Base-by-base conservation (phyloP, 2,797 vertebrate genomes). In the Chloroceryle inda region DNA sequence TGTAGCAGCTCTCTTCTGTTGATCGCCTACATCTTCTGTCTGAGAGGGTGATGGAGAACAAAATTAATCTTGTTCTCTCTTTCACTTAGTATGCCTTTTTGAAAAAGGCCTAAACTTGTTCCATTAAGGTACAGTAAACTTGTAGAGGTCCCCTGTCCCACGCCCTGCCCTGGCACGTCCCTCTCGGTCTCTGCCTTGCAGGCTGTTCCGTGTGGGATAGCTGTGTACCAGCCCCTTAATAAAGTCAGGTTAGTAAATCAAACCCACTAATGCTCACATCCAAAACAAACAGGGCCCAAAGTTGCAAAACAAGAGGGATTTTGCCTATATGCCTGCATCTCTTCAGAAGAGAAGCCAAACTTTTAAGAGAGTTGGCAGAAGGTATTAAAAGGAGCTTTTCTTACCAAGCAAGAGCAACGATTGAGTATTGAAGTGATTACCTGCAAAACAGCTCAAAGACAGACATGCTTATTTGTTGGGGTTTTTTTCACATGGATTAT, bases 341-440 rank as follows among this genome's bases (percentile, higher is more conserved):
- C 63, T 82, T 96, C 86, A 94, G 93, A 96, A 94, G 81, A 90
- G 21, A 92, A 69, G 90, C 88, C 95, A 96, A 93, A 92, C 77
- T 84, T 92, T 76, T 84, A 92, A 72, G 53, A 87, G 49, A 76
- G 35, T 56, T 96, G 95, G 88, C 93, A 97, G 44, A 76, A 89
- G 9, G 38, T 67, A 77, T 64, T 92, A 66, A 85, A 87, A 90
- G 24, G 83, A 93, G 33, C 26, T 93, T 96, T 94, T 92, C 81
- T 93, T 89, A 93, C 80, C 26, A 71, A 96, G 55, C 2, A 6
- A 92, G 67, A 92, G 74, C 66, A 80, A 78, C 53, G 91, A 31
- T 2, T 0, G 37, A 9, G 58, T 91, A 69, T 73, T 86, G 91
- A 82, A 89, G 76, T 17, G 67, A 94, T 78, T 92, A 40, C 76